phyloP scores from a whole-genome alignment of 1,140 invertebrate genomes.

The Teleopsis dalmanni region DNA sequence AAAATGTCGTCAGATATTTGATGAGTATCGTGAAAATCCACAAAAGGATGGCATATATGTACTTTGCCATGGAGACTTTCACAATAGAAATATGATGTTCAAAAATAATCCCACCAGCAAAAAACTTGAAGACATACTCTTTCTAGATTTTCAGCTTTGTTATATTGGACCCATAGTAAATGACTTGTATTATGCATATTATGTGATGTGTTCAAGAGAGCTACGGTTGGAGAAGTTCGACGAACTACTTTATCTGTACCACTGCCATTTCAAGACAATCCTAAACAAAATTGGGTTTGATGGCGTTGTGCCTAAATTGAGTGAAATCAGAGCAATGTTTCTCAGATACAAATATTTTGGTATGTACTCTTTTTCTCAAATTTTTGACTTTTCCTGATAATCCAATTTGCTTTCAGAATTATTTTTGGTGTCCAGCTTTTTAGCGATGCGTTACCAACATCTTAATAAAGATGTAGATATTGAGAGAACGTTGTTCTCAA shows the following conservation, averaged over 20 bases:
- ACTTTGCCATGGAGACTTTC: slow-evolving; percentile 17
- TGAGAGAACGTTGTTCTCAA: neutral
- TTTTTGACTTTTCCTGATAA: neutral
- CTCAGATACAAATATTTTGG: slow-evolving; percentile 12
- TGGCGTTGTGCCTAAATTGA: slow-evolving; percentile 3
- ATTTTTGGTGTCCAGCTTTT: neutral
- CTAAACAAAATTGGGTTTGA: slow-evolving; percentile 9
- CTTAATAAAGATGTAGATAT: neutral
- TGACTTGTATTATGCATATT: slow-evolving; percentile 15
- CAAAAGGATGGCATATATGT: slow-evolving; percentile 6
- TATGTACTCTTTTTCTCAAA: too few species aligned
- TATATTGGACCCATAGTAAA: slow-evolving; percentile 15
- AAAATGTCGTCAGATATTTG: neutral
- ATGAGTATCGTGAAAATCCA: neutral
- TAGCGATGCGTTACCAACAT: neutral
- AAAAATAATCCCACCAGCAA: neutral
- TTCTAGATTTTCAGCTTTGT: slow-evolving; percentile 16
- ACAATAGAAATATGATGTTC: slow-evolving; percentile 19
- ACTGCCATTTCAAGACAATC: slow-evolving; percentile 6
- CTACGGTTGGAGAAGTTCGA: slow-evolving; percentile 3
- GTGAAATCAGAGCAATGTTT: slow-evolving; percentile 8
- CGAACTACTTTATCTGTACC: slow-evolving; percentile 14
- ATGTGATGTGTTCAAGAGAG: slow-evolving; percentile 10
- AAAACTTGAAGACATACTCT: slow-evolving; percentile 9
- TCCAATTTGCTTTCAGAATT: too few species aligned